These are phyloP conservation scores for Eretmochelys imbricata DNA, from an alignment of 2,113 vertebrate species.

Conservation along the genomic window DNA sequence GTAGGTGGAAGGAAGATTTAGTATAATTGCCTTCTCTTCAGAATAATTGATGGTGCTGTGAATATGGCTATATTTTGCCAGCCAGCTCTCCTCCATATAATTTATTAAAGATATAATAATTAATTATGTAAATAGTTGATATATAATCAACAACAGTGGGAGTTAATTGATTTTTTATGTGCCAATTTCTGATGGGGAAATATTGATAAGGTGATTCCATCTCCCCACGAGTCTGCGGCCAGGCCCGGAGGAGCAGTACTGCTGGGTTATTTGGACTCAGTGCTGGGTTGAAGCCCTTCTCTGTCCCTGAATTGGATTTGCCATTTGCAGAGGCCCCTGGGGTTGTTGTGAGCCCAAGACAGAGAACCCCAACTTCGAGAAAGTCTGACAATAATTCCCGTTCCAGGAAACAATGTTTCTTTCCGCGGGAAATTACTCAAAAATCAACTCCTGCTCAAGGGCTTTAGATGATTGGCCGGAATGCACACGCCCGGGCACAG, in stretches of 20 bases:
- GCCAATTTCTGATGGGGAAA: constrained; percentile 9
- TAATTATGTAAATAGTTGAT: constrained; percentile 80
- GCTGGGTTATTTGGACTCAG: not conserved
- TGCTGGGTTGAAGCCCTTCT: not conserved
- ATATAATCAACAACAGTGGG: constrained; percentile 65
- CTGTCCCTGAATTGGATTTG: not conserved
- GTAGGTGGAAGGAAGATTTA: constrained; percentile 52
- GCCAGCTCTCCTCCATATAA: constrained; percentile 37
- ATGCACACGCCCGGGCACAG: not conserved
- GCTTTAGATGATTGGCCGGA: not conserved
- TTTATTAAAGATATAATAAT: constrained; percentile 77
- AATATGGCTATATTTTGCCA: constrained; percentile 61
- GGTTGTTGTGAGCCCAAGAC: not conserved
- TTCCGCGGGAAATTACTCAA: not conserved
- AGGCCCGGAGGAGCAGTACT: accelerated
- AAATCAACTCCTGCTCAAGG: not conserved
- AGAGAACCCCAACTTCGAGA: not conserved
- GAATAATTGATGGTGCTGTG: constrained; percentile 66
- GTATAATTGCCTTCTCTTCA: constrained; percentile 63
- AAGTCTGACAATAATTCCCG: not conserved
- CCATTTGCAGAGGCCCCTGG: not conserved
- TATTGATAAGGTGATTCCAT: not conserved
- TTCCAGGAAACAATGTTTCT: not conserved
- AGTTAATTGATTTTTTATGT: constrained; percentile 71
- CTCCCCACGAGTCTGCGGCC: not conserved